Evolutionary conservation across 2,888 invertebrate species (phyloP).

Genomic region (Tethea ocularis): DNA sequence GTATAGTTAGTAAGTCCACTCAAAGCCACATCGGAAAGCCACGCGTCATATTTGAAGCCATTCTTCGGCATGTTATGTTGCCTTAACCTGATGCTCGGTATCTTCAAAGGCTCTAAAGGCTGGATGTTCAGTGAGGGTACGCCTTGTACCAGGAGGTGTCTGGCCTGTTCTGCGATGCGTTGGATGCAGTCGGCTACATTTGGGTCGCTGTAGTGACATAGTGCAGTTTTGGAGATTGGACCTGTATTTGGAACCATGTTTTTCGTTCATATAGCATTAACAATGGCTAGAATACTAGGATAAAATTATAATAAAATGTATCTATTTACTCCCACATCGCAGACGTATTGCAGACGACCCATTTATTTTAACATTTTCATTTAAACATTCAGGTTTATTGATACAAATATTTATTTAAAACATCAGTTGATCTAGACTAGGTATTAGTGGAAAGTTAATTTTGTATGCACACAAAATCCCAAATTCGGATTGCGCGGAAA

Average conservation of each 20-base stretch:
- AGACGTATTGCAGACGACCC: too few relatives aligned
- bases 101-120: slow-evolving; percentile 82
- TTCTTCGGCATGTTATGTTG: slow-evolving; percentile 78
- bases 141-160: slow-evolving; percentile 78
- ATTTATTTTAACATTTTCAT: too few relatives aligned
- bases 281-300: too few relatives aligned
- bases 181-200: slow-evolving; percentile 82
- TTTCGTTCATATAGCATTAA: neutral
- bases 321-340: too few relatives aligned
- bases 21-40: slow-evolving; percentile 74
- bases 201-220: slow-evolving; percentile 84
- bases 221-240: slow-evolving; percentile 36
- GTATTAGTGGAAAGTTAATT: too few relatives aligned
- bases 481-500: too few relatives aligned
- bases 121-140: slow-evolving; percentile 84
- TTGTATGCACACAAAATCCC: too few relatives aligned
- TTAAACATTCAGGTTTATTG: too few relatives aligned
- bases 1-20: slow-evolving; percentile 78
- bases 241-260: neutral
- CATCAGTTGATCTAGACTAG: too few relatives aligned
- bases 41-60: slow-evolving; percentile 80
- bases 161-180: slow-evolving; percentile 79
- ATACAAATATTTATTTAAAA: too few relatives aligned
- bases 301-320: too few relatives aligned
- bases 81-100: slow-evolving; percentile 83